phyloP scores from a whole-genome alignment of 2,888 invertebrate species.

The Pycnomerus fuliginosus region DNA sequence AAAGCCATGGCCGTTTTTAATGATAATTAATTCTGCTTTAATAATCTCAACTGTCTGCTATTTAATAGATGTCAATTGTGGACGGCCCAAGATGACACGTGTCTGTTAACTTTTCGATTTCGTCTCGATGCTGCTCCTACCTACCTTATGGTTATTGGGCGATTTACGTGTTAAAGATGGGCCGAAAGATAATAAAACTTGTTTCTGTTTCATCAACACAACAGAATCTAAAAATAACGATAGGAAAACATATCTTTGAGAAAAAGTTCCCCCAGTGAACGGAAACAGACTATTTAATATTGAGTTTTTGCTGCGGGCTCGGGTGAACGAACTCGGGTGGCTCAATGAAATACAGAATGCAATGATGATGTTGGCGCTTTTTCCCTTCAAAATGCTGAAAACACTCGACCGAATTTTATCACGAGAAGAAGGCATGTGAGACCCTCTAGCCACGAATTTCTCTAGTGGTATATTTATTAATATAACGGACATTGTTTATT shows the following conservation, averaged over 20 bases:
- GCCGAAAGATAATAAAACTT: constrained; percentile 27
- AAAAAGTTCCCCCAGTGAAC: constrained; percentile 42
- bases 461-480: constrained; percentile 19
- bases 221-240: constrained; percentile 34
- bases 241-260: constrained; percentile 34
- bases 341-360: constrained; percentile 37
- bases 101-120: constrained; percentile 6
- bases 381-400: too few species aligned
- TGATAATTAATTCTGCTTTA: constrained; percentile 18
- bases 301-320: constrained; percentile 41
- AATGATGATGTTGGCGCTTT: too few species aligned
- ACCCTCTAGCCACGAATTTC: constrained; percentile 10
- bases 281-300: constrained; percentile 45
- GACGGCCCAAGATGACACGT: constrained; percentile 6
- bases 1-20: constrained; percentile 17
- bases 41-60: constrained; percentile 14
- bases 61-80: constrained; percentile 23
- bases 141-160: constrained; percentile 2
- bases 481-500: constrained; percentile 19
- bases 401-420: constrained; percentile 5
- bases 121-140: constrained; percentile 4
- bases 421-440: too few species aligned
- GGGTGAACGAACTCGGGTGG: constrained; percentile 43
- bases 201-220: constrained; percentile 28
- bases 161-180: constrained; percentile 19